These are phyloP conservation scores for Cynodonichthys magdalenae DNA, from an alignment of 2,797 vertebrate species.

Conservation along the genomic window DNA sequence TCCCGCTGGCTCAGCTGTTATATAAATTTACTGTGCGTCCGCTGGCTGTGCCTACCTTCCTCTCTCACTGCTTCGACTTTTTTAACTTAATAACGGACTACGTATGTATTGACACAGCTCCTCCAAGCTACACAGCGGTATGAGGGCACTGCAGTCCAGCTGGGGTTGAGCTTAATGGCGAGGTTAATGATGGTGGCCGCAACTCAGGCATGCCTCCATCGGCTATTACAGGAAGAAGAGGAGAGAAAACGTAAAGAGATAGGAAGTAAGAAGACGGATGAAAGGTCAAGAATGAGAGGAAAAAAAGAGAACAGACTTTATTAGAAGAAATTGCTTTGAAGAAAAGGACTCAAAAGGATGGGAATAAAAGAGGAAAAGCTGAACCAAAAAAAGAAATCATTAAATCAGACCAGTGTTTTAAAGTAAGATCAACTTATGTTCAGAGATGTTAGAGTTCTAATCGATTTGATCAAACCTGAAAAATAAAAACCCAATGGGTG, in stretches of 20 bases:
- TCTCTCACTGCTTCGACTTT: conserved; percentile 25
- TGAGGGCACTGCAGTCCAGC: conserved; percentile 53
- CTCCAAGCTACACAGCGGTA: conserved; percentile 52
- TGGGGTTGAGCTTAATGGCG: conserved; percentile 65
- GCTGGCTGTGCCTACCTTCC: conserved; percentile 25
- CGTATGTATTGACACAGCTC: conserved; percentile 73
- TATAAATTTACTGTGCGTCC: conserved; percentile 59
- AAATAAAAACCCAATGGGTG: too few relatives aligned
- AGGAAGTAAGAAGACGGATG: neutral
- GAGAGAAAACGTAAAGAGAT: conserved; percentile 13
- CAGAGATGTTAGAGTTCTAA: too few relatives aligned
- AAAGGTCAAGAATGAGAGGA: neutral
- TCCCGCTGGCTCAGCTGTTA: conserved; percentile 48
- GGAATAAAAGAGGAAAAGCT: too few relatives aligned
- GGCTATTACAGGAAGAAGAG: conserved; percentile 45
- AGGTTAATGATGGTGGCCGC: conserved; percentile 74
- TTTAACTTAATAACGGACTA: conserved; percentile 58
- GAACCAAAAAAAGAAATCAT: too few relatives aligned
- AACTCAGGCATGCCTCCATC: conserved; percentile 63
- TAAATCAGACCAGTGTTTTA: too few relatives aligned
- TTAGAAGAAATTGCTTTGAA: neutral
- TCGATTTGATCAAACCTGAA: too few relatives aligned
- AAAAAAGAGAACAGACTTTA: neutral
- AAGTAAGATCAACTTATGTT: too few relatives aligned
- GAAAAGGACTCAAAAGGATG: neutral